These are phyloP conservation scores for Philonicus albiceps DNA, from an alignment of 2,888 invertebrate species.

Conservation along the genomic window DNA sequence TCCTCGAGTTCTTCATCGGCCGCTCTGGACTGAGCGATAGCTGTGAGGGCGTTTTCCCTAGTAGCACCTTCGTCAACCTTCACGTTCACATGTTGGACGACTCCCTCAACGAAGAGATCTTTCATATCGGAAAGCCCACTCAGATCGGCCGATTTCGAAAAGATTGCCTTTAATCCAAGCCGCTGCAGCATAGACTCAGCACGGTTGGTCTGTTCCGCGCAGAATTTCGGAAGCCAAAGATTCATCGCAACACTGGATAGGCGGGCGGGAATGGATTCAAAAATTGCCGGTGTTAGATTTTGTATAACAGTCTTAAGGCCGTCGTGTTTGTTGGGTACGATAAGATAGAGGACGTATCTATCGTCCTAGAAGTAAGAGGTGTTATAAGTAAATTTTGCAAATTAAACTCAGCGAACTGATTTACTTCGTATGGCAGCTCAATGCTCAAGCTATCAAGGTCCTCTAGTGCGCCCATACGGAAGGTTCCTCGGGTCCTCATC, in stretches of 20 bases:
- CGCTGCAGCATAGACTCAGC: conserved; percentile 68
- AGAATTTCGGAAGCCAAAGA: conserved; percentile 69
- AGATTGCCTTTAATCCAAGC: conserved; percentile 69
- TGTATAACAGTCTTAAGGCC: conserved; percentile 57
- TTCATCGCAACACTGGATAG: conserved; percentile 60
- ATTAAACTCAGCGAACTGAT: conserved; percentile 49
- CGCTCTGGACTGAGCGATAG: not conserved
- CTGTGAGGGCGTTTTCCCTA: conserved; percentile 58
- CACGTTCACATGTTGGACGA: conserved; percentile 72
- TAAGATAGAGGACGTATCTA: conserved; percentile 68
- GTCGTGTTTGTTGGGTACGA: conserved; percentile 69
- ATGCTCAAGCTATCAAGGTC: conserved; percentile 74
- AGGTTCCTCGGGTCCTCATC: conserved; percentile 73
- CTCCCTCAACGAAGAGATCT: conserved; percentile 72
- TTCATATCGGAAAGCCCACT: conserved; percentile 68
- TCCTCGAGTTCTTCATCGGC: conserved; percentile 13
- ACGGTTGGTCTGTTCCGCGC: conserved; percentile 71
- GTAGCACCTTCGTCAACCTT: conserved; percentile 69
- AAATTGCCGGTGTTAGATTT: not conserved
- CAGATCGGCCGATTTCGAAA: conserved; percentile 63
- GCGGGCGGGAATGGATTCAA: not conserved
- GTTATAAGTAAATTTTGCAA: not conserved
- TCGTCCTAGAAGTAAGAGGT: conserved; percentile 64
- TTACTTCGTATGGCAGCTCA: conserved; percentile 78
- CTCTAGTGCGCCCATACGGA: conserved; percentile 69